Evolutionary conservation across 2,888 invertebrate genomes (phyloP).

Genomic region (Ptychoptera contaminata): DNA sequence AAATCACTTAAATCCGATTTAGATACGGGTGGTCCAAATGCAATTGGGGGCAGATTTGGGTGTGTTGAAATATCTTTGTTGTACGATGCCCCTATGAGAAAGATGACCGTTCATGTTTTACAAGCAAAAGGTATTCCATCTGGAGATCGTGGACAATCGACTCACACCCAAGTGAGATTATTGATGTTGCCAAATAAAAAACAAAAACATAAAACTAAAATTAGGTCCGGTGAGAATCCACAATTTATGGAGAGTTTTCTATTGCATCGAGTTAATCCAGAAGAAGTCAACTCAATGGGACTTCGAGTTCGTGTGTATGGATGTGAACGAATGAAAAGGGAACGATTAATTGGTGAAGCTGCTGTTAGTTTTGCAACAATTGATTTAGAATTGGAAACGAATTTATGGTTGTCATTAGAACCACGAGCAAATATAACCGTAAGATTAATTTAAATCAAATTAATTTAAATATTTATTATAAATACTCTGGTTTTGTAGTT

Average conservation of each 20-base stretch:
- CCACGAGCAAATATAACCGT: constrained; percentile 45
- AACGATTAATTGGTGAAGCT: constrained; percentile 80
- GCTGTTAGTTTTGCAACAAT: constrained; percentile 79
- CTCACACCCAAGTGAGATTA: constrained; percentile 59
- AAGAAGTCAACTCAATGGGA: constrained; percentile 87
- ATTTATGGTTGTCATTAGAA: constrained; percentile 75
- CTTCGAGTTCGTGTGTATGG: constrained; percentile 81
- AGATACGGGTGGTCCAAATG: constrained; percentile 27
- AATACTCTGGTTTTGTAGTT: constrained; percentile 21
- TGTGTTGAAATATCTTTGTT: constrained; percentile 74
- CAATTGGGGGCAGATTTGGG: constrained; percentile 44
- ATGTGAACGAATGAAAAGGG: constrained; percentile 83
- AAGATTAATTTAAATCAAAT: constrained; percentile 13
- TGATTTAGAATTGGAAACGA: constrained; percentile 79
- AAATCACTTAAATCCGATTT: constrained; percentile 29
- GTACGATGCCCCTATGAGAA: constrained; percentile 79
- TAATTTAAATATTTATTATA: neutral
- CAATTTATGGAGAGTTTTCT: constrained; percentile 86
- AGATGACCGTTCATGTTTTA: constrained; percentile 83
- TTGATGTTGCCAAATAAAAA: constrained; percentile 82
- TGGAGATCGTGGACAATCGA: constrained; percentile 48
- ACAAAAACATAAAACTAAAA: constrained; percentile 88
- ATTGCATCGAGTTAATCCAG: constrained; percentile 81
- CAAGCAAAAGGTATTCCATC: constrained; percentile 72
- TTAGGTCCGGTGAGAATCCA: constrained; percentile 77